Evolutionary conservation across 2,797 vertebrate genomes (phyloP), one percentile per base, ranked within the genome.

Genomic region (Adelosebastes latens): DNA sequence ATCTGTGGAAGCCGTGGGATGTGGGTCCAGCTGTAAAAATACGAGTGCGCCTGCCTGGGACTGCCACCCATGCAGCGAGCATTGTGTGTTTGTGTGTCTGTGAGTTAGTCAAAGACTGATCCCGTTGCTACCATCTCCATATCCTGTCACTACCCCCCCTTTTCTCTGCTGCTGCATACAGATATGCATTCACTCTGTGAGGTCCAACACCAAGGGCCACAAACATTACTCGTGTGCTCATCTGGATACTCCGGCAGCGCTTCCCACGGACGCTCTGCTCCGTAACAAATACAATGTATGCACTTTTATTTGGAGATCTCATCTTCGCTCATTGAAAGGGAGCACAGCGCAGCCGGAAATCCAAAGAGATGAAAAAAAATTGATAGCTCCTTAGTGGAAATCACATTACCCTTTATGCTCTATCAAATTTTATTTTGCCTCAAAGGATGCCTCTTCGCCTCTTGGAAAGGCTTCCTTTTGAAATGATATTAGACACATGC

Each of bases 1-100:
- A 83, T 87, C 87, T 76, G 66, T 82, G 76, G 83, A 87, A 81
- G 66, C 79, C 81, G 70, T 82, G 66, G 88, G 85, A 87, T 88
- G 77, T 86, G 88, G 80, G 90, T 77, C 91, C 95, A 96, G 95
- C 95, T 95, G 95, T 95, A 94, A 95, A 95, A 95, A 96, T 94
- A 96, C 75, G 72, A 92, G 89, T 11, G 42, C 7, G 73, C 58
- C 85, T 55, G 73, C 58, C 85, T 55, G 82, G 78, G 88, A 82
- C 81, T 81, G 72, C 93, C 94, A 95, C 92, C 95, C 93, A 95
- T 94, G 92, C 87, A 81, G 92, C 58, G 13, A 84, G 81, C 81
- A 90, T 85, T 90, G 90, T 90, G 85, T 86, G 81, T 84, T 81
- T 90, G 83, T 83, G 87, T 84, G 82, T 86, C 80, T 90, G 79